Evolutionary conservation across 1,140 invertebrate genomes (phyloP).

Genomic region (Drosophila prosaltans): DNA sequence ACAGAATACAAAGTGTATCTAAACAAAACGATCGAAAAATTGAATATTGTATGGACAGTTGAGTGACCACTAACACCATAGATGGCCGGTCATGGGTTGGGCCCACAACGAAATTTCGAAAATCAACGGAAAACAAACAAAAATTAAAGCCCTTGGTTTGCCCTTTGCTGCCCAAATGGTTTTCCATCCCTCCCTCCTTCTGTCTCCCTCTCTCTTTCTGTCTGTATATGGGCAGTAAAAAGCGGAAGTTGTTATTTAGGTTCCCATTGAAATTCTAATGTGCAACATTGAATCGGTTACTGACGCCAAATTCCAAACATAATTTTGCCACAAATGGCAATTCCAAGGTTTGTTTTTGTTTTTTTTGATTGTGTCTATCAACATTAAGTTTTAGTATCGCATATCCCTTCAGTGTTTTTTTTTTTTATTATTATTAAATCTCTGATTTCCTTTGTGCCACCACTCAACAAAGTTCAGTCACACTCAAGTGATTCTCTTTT

Average conservation of each 20-base stretch:
- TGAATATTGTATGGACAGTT: conserved; percentile 59
- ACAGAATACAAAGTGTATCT: conserved; percentile 62
- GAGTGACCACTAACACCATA: conserved; percentile 43
- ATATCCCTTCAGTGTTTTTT: conserved; percentile 16
- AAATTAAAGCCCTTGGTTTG: conserved; percentile 37
- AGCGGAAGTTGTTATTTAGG: conserved; percentile 77
- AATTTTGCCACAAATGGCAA: conserved; percentile 51
- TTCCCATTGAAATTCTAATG: conserved; percentile 75
- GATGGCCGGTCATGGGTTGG: conserved; percentile 7
- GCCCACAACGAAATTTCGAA: neutral
- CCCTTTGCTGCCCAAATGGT: conserved; percentile 55
- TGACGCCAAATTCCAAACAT: conserved; percentile 53
- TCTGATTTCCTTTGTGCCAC: conserved; percentile 25
- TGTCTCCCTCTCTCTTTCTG: conserved; percentile 6
- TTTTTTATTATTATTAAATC: conserved; percentile 12
- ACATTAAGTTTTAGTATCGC: conserved; percentile 48
- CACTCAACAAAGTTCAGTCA: conserved; percentile 69
- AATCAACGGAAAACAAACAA: conserved; percentile 7
- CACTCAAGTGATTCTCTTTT: conserved; percentile 71
- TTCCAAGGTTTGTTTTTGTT: conserved; percentile 32
- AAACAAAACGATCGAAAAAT: conserved; percentile 44
- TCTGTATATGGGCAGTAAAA: conserved; percentile 33
- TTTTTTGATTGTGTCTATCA: conserved; percentile 15
- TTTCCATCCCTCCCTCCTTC: conserved; percentile 10
- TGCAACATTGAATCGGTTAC: conserved; percentile 32